Base-by-base conservation (phyloP, 2,797 vertebrate species). In the Ispidina picta region DNA sequence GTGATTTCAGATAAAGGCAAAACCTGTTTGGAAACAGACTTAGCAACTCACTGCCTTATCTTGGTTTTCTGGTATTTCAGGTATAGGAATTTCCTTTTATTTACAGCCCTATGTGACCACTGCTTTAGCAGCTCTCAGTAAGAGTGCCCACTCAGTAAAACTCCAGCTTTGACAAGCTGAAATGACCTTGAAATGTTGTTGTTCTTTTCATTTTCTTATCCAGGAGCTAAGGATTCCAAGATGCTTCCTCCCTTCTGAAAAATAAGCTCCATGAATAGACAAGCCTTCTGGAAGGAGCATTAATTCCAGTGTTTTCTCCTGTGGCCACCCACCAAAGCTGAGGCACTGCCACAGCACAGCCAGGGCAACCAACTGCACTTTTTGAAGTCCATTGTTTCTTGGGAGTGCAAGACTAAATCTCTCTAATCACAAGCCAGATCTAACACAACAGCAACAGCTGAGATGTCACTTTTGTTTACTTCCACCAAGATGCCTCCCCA, bases 281-380 rank as follows among this genome's bases (percentile, higher is more conserved):
- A 56, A 82, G n/a, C 1, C 14, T 58, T 68, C n/a, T 68, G 33
- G 26, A 58, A 10, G 19, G 12, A 72, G 16, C 10, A 77, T 25
- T 73, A 65, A 78, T 54, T 51, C 37, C 71, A 54, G 29, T 1
- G 8, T 37, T 37, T 60, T 60, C 23, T 78, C 22, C 46, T 0
- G 0, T 51, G 23, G 37, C 31, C 16, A 41, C 21, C 9, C 54
- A 35, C 20, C 19, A 25, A 0, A 4, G 65, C 29, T 35, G 19
- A 48, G 9, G 43, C 1, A 1, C 25, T 78, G 59, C 19, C 0
- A 0, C 28, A 54, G 43, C 1, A 0, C 8, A 20, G 31, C 25
- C 5, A 5, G n/a, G 20, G 48, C 2, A 1, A 29, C 15, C 0
- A 0, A 33, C 37, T 39, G 6, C 37, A 39, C 37, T 14, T 80